Base-by-base conservation (phyloP, 1,140 invertebrate genomes). In the Meloidogyne chitwoodi region DNA sequence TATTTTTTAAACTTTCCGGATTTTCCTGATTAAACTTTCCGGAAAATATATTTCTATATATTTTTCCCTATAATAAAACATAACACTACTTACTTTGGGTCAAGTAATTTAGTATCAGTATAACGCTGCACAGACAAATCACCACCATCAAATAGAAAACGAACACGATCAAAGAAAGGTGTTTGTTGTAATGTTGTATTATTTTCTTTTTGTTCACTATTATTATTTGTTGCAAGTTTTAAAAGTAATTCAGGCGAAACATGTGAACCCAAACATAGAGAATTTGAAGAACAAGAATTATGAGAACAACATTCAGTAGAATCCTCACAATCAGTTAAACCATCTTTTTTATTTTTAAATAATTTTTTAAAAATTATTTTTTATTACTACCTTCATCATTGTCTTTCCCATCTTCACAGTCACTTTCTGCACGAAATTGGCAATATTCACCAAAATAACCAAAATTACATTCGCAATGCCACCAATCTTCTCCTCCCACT, bases 101-200 rank as follows among this genome's bases (percentile, higher is more conserved):
- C 96, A 89, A 98, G 98, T 8, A 93, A 93, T 84, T 94, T 93
- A 83, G 93, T 91, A 79, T 93, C 92, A 22, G 95, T 94, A 88
- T 97, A 98, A 87, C 93, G 95, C 89, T 98, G 96, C 22, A 98
- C 91, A 88, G 94, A 96, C 6, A 41, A 24, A 29, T 38, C 62
- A 86, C 94, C 94, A 88, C 96, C 94, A 89, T 98, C 94, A 80
- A 98, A 96, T 61, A 99, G 90, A 89, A 98, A 99, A 86, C 94
- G 93, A 93, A 97, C 96, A 85, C 94, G 92, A 88, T 98, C 94
- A 88, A 96, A 98, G 90, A 98, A 98, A 0, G 44, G 22, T 48
- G 16, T 48, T 48, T 48, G 44, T 56, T 48, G 14, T 19, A 56
- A 56, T n/a, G 27, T 68, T 61, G 19, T 34, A 19, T 38, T 38